Conservation (phyloP, 92 coral and sea anemone genomes). For the Desmophyllum pertusum region DNA sequence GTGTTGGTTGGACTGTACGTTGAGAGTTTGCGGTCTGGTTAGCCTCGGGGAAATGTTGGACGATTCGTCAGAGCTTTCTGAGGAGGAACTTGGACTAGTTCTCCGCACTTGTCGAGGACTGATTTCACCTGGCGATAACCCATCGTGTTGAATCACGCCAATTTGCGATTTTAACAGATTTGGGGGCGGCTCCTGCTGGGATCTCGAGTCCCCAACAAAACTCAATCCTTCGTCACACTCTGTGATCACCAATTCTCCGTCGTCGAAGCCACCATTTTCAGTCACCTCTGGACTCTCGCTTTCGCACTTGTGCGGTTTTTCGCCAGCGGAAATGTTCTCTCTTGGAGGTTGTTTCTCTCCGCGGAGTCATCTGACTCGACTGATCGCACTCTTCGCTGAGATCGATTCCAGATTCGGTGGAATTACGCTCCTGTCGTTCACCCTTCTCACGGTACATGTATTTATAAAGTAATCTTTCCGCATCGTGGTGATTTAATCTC, state of each 20-base stretch:
- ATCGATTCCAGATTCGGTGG: constrained; percentile 55
- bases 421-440: constrained; percentile 21
- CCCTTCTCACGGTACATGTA: constrained; percentile 37
- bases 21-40: constrained; percentile 33
- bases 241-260: constrained; percentile 31
- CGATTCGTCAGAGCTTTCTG: constrained; percentile 44
- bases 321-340: constrained; percentile 12
- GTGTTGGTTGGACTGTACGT: constrained; percentile 28
- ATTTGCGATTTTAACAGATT: constrained; percentile 9
- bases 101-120: not conserved
- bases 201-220: constrained; percentile 5
- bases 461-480: constrained; percentile 60
- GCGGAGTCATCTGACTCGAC: constrained; percentile 31
- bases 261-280: constrained; percentile 2
- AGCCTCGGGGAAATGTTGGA: constrained; percentile 16
- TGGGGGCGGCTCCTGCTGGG: constrained; percentile 28
- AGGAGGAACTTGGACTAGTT: constrained; percentile 20
- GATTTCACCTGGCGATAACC: not conserved
- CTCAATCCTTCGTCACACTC: constrained; percentile 45
- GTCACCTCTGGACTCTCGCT: not conserved
- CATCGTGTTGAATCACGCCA: constrained; percentile 8
- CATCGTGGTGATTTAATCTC: constrained; percentile 49
- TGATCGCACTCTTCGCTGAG: constrained; percentile 37
- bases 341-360: not conserved
- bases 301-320: not conserved